These are phyloP conservation scores for Sinosuthora webbiana DNA, from an alignment of 2,113 vertebrate genomes.

Conservation along the genomic window DNA sequence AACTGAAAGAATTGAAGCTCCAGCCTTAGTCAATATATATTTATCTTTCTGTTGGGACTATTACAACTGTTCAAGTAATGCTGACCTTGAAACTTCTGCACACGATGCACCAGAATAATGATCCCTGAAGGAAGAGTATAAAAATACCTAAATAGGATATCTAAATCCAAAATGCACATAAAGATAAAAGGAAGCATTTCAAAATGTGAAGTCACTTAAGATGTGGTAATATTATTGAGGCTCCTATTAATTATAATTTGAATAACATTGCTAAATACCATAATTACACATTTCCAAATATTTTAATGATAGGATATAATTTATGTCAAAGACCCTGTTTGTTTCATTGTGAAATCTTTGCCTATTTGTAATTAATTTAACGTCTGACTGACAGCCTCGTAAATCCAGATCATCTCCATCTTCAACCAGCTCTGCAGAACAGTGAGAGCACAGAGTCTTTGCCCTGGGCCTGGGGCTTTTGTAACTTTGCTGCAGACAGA, in stretches of 20 bases:
- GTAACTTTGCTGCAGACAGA: no score
- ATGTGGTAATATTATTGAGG: constrained; percentile 15
- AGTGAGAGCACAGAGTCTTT: no score
- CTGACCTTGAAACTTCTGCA: constrained; percentile 78
- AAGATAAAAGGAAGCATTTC: constrained; percentile 47
- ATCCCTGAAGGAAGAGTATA: constrained; percentile 76
- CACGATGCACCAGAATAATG: constrained; percentile 70
- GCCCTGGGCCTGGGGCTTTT: no score
- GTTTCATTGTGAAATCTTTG: constrained; percentile 41
- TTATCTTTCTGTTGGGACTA: constrained; percentile 80
- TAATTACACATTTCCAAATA: constrained; percentile 47
- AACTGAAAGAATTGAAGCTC: constrained; percentile 72
- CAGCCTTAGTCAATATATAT: constrained; percentile 79
- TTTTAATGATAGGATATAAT: constrained; percentile 55
- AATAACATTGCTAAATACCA: constrained; percentile 8
- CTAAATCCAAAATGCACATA: constrained; percentile 67
- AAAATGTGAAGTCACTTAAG: constrained; percentile 24
- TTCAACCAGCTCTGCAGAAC: no score
- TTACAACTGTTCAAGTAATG: constrained; percentile 75
- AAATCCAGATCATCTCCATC: no score
- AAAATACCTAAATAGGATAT: constrained; percentile 68
- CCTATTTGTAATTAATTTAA: constrained; percentile 54
- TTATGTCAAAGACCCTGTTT: constrained; percentile 50
- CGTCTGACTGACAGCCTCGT: constrained; percentile 13
- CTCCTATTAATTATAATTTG: constrained; percentile 36